Base-by-base conservation (phyloP, 23 tunicate species). In the Oikopleura vanhoeffeni region DNA sequence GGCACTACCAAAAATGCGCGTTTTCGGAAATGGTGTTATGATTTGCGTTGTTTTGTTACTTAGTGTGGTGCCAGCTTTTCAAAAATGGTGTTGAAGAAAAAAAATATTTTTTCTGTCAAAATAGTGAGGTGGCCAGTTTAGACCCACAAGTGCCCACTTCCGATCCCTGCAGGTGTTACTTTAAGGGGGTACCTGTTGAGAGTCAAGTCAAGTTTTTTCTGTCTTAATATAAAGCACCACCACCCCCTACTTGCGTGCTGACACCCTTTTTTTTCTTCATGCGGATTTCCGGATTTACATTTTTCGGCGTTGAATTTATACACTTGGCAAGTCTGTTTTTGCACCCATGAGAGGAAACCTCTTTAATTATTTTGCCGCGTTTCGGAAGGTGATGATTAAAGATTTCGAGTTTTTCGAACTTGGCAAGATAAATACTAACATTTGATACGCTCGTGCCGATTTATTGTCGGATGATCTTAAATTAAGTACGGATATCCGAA, bases 281-380 rank as follows among this genome's bases (percentile, higher is more conserved):
- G 64, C 64, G 64, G 64, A 49, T 49, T 49, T 49, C 64, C 64
- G 64, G 64, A 49, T 49, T 49, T 49, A 24, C 64, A 49, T 49
- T 49, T 49, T 49, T 49, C 24, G 13, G 64, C 64, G 64, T 49
- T 49, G n/a, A n/a, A 8, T 49, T 49, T 49, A 49, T 49, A 24
- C 64, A 49, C 64, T 49, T 49, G 64, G 24, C 64, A 24, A 24
- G 24, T 49, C 13, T 8, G 13, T 24, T 24, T 8, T 24, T 49
- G 13, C 24, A 49, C 24, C 18, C 64, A 49, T 13, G 18, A 13
- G 13, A 13, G 18, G 64, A 24, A 8, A 49, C 64, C 13, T 24
- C 64, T 24, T 49, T 49, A 49, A 49, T 49, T 49, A 49, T 49
- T 49, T 49, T n/a, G n/a, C n/a, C n/a, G 64, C 64, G 64, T 24